These are phyloP conservation scores for Auanema freiburgensis DNA, from an alignment of 2,888 invertebrate species.

Conservation along the genomic window DNA sequence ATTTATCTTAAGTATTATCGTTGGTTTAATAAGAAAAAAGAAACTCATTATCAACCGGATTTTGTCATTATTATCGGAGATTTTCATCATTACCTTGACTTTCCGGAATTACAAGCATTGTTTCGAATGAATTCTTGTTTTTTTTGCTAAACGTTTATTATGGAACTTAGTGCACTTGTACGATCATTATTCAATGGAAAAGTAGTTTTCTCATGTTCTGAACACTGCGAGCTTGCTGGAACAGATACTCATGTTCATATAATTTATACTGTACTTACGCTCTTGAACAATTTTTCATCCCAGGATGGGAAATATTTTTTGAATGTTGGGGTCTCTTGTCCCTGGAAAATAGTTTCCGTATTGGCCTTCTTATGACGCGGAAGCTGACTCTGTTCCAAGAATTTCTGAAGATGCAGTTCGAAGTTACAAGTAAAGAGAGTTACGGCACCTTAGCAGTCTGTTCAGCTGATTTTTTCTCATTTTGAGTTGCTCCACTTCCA, in stretches of 20 bases:
- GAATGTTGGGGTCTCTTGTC: conserved; percentile 78
- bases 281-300: conserved; percentile 68
- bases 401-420: too few species aligned
- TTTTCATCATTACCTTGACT: too few species aligned
- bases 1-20: too few species aligned
- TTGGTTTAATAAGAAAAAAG: too few species aligned
- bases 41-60: too few species aligned
- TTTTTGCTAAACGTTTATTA: too few species aligned
- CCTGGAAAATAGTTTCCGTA: conserved; percentile 75
- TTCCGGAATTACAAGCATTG: too few species aligned
- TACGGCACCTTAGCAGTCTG: conserved; percentile 48
- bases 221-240: not conserved
- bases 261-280: conserved; percentile 27
- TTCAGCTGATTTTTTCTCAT: conserved; percentile 70
- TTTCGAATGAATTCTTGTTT: too few species aligned
- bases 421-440: conserved; percentile 6
- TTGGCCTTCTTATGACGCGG: conserved; percentile 74
- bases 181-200: conserved; percentile 39
- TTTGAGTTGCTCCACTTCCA: conserved; percentile 74
- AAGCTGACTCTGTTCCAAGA: conserved; percentile 70
- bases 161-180: too few species aligned
- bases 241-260: not conserved
- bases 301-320: conserved; percentile 78
- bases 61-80: too few species aligned
- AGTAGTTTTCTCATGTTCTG: conserved; percentile 54